Base-by-base conservation (phyloP, 2,113 vertebrate genomes). In the Cyprinodon brontotheroides region DNA sequence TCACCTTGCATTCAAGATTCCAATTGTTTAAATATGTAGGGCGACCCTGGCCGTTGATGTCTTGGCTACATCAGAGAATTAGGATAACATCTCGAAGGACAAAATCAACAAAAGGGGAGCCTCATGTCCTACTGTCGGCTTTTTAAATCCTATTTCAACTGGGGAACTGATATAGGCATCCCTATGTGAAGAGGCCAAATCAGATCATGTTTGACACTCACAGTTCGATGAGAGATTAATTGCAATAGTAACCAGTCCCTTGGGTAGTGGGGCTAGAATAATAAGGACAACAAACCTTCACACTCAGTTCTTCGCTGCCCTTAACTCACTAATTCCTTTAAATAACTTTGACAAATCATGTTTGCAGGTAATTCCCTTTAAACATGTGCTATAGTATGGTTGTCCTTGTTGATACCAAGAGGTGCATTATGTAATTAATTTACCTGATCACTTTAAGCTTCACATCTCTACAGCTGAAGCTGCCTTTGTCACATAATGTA, bases 151-250 rank as follows among this genome's bases (percentile, higher is more conserved):
- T 72, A 61, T 78, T 81, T 88, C 78, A 64, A 73, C 36, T 64
- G 63, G 53, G 68, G 80, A 89, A 72, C 81, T 88, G 89, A 93
- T 92, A 92, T 90, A 72, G 81, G 61, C 50, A 22, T 83, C 72
- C 60, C 67, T 38, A 60, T 77, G 79, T 81, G 81, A 82, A 90
- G 75, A 81, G 77, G 70, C 82, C 77, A 91, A 94, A 94, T 91
- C 87, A 87, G 89, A 92, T 94, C 91, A 90, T 91, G 82, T 93
- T 92, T 91, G 87, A 86, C 64, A 86, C 86, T 83, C 82, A 69
- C 41, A 69, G 74, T 87, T 88, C 93, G 90, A 93, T 94, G 89
- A 88, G 73, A 70, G 84, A 88, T 91, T 86, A 91, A 93, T 92
- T 90, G 86, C 91, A 89, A 90, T 70, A 83, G 85, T 82, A 81